Conservation (phyloP, 2,113 vertebrate genomes). For the Dicrurus megarhynchus region DNA sequence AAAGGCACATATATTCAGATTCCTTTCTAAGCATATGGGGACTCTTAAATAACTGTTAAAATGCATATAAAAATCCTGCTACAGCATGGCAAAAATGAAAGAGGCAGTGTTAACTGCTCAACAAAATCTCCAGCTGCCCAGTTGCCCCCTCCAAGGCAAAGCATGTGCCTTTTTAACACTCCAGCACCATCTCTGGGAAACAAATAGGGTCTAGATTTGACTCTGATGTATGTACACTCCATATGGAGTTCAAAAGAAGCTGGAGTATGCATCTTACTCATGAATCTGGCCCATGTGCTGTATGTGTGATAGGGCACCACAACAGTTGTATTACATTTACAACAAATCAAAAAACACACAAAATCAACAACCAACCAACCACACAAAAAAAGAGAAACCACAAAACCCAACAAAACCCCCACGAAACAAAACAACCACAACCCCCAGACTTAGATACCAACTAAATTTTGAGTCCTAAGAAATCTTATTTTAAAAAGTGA, state of each 20-base stretch:
- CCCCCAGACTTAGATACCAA: background rate
- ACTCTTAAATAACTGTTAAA: constrained; percentile 83
- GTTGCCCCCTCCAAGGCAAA: constrained; percentile 32
- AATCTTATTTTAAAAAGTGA: background rate
- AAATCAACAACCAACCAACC: background rate
- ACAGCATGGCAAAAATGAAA: constrained; percentile 54
- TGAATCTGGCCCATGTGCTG: background rate
- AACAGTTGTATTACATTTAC: background rate
- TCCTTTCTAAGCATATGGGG: constrained; percentile 74
- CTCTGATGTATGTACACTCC: background rate
- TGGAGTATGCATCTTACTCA: background rate
- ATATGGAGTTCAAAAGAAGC: background rate
- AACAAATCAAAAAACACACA: background rate
- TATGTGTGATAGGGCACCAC: background rate
- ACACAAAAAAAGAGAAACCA: background rate
- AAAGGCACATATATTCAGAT: constrained; percentile 80
- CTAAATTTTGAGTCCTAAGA: background rate
- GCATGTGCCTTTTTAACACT: background rate
- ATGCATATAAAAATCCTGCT: constrained; percentile 71
- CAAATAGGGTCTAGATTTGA: background rate
- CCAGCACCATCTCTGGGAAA: background rate
- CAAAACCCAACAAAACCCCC: background rate
- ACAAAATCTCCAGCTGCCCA: constrained; percentile 51
- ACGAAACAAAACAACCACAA: background rate
- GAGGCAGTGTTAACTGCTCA: constrained; percentile 52